Conservation (phyloP, 1,140 invertebrate species). For the Caenorhabditis briggsae region DNA sequence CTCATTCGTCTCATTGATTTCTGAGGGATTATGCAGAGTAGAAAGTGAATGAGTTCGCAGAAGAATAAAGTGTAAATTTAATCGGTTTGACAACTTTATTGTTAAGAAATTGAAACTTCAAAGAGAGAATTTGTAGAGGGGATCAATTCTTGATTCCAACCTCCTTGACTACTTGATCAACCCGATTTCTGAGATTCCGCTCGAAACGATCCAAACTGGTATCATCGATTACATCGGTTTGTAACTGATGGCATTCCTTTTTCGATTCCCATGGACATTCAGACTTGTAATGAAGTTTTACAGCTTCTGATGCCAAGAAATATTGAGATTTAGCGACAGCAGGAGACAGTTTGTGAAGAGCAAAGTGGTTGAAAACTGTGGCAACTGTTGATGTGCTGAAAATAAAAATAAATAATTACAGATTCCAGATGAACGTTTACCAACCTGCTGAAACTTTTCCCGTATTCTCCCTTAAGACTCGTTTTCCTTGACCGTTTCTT, state of each 20-base stretch:
- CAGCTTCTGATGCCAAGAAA: constrained; percentile 85
- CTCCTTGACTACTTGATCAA: constrained; percentile 21
- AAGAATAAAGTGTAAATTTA: constrained; percentile 28
- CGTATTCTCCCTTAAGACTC: constrained; percentile 71
- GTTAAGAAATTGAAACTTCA: constrained; percentile 7
- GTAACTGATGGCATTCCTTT: constrained; percentile 66
- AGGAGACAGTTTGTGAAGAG: constrained; percentile 83
- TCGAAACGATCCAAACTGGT: constrained; percentile 66
- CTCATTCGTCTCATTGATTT: neutral
- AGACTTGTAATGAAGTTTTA: constrained; percentile 91
- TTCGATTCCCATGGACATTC: constrained; percentile 83
- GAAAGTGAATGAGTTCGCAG: neutral
- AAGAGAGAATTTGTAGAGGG: neutral
- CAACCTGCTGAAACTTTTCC: constrained; percentile 83
- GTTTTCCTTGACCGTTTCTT: constrained; percentile 78
- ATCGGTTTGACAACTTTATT: constrained; percentile 54
- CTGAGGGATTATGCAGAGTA: constrained; percentile 23
- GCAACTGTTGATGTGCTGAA: constrained; percentile 85
- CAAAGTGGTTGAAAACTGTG: constrained; percentile 94
- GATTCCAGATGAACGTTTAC: constrained; percentile 3
- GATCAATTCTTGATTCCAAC: constrained; percentile 16
- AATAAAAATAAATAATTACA: constrained; percentile 9
- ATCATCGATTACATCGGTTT: constrained; percentile 62
- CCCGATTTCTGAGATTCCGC: constrained; percentile 61
- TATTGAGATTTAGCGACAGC: constrained; percentile 80